phyloP scores from a whole-genome alignment of 2,888 invertebrate species.

The Metacarcinus magister region DNA sequence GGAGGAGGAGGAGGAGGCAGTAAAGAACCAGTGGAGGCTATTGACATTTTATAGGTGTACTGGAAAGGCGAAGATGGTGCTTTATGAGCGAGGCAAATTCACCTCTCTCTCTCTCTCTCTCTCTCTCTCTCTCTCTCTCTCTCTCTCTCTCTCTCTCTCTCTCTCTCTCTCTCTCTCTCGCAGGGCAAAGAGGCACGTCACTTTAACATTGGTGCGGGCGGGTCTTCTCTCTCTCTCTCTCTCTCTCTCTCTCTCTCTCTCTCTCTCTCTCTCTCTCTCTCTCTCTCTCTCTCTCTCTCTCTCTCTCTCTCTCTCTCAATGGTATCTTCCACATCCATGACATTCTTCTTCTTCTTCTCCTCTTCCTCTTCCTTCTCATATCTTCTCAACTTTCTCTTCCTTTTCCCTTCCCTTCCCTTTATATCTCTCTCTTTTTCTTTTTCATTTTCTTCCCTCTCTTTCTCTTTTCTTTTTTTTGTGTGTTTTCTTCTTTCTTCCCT shows the following conservation, averaged over 20 bases:
- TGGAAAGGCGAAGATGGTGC: neutral
- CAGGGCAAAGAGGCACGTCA: conserved; percentile 5
- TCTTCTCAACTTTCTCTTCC: neutral
- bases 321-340: neutral
- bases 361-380: neutral
- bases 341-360: neutral
- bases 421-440: neutral
- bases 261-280: neutral
- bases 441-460: neutral
- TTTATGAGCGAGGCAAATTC: neutral
- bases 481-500: neutral
- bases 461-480: neutral
- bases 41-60: neutral
- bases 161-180: conserved; percentile 4
- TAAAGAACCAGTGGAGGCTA: neutral
- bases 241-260: conserved; percentile 11
- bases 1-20: conserved; percentile 40
- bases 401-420: neutral
- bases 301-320: neutral
- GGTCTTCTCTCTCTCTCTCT: neutral
- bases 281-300: conserved; percentile 7
- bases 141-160: neutral
- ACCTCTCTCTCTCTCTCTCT: neutral
- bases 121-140: neutral
- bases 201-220: conserved; percentile 26